Base-by-base conservation (phyloP, 2,888 invertebrate species). In the Oscheius sp. region DNA sequence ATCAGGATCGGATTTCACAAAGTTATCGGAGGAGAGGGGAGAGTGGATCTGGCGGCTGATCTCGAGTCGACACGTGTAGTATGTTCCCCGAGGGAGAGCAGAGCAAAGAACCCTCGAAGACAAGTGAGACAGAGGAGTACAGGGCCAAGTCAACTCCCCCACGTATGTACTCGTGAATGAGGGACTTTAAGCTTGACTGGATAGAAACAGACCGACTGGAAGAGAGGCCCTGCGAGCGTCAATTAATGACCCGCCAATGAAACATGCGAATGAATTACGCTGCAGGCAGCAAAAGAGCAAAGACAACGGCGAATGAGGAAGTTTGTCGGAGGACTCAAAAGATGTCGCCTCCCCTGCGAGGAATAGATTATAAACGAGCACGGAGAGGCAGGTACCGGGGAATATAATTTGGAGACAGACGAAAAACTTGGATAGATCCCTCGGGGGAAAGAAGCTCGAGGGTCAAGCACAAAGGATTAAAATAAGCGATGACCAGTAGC, bases 221-320 rank as follows among this genome's bases (percentile, higher is more conserved):
- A 35, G 35, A 35, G 61, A 61, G 58, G 25, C 55, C 21, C 21
- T 21, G 21, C 55, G 35, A 9, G 35, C 58, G 49, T 49, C 49
- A 49, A 49, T 49, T 29, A 58, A 58, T 58, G 25, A 58, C 25
- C 7, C 58, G 25, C 43, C 21, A 23, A 3, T n/a, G 41, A 21
- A 35, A 61, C 61, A 61, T 61, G 61, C 61, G 41, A 61, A 61
- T 61, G 43, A 61, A 61, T 61, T 58, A 27, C 58, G 58, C 58
- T 58, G 58, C 27, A 58, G 58, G 27, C 35, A 49, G n/a, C 25
- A 58, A 58, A 25, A 58, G 58, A 58, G 29, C 49, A 49, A 49
- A 49, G 49, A 58, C 58, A 58, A 58, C 21, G 58, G 27, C 16
- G 58, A 35, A 58, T 35, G 58, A 58, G 58, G 58, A 58, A 58